phyloP scores from a whole-genome alignment of 2,113 vertebrate species.

The Eulemur rufifrons region DNA sequence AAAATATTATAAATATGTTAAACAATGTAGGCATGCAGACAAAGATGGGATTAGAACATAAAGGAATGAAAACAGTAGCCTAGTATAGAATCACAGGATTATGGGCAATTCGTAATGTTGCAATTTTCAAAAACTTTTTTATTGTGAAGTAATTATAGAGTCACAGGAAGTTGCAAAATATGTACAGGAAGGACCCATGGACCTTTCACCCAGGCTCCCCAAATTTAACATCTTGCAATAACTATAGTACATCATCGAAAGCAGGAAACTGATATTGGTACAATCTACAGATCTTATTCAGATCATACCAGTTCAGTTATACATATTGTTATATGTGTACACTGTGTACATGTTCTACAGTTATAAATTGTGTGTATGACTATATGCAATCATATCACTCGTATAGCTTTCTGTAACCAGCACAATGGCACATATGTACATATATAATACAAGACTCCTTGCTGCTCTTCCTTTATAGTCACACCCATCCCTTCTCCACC shows the following conservation, averaged over 20 bases:
- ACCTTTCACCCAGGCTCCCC: background rate
- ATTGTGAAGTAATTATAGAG: background rate
- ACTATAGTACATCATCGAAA: background rate
- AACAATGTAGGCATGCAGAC: background rate
- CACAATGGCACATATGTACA: background rate
- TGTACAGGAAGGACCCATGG: background rate
- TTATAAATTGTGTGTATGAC: background rate
- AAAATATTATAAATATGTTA: background rate
- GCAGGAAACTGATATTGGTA: background rate
- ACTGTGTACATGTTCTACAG: background rate
- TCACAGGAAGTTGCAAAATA: background rate
- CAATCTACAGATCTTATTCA: background rate
- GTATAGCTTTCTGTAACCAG: background rate
- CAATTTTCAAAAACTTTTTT: background rate
- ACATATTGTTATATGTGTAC: background rate
- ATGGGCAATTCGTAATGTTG: background rate
- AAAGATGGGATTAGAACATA: background rate
- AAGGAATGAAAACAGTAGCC: background rate
- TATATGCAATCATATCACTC: background rate
- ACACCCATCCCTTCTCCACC: background rate
- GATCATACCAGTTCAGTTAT: background rate
- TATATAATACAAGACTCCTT: background rate
- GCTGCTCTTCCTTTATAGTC: background rate
- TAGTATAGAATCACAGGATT: background rate
- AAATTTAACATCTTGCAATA: background rate